A percentile compares a stretch with the other conserved stretches of the same genome.
Evolutionary conservation across 30 jellyfish, hydroid and myxozoan species (phyloP).

Genomic region (Chironex yamaguchii): DNA sequence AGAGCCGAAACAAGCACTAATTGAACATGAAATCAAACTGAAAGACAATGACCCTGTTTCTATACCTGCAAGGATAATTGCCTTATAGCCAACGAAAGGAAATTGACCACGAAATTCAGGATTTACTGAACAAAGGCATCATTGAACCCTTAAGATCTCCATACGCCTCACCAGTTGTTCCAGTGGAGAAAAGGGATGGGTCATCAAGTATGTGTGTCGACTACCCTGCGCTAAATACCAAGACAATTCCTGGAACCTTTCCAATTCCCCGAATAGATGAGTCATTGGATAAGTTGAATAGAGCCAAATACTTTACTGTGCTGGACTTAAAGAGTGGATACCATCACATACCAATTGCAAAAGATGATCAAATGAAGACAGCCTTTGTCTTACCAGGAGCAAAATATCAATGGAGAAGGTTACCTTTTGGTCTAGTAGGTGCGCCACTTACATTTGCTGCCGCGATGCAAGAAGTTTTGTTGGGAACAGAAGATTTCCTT

Average conservation of each 20-base stretch:
- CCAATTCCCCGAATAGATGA: conserved; percentile 8
- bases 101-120: neutral
- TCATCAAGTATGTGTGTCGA: conserved; percentile 7
- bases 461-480: conserved; percentile 4
- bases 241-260: conserved; percentile 2
- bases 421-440: neutral
- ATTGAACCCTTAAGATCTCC: neutral
- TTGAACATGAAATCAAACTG: neutral
- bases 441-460: conserved; percentile 4
- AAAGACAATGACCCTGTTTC: neutral
- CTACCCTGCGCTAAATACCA: conserved; percentile 21
- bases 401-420: conserved; percentile 7
- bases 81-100: neutral
- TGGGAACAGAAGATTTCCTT: neutral
- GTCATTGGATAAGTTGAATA: neutral
- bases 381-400: conserved; percentile 18
- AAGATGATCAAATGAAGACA: neutral
- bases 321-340: conserved; percentile 3
- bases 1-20: neutral
- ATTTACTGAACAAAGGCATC: neutral
- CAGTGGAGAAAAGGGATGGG: conserved; percentile 10
- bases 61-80: neutral
- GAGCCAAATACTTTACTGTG: neutral
- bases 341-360: neutral
- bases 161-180: neutral